Conservation (phyloP, 2,797 vertebrate species). For the Channallabes apus region DNA sequence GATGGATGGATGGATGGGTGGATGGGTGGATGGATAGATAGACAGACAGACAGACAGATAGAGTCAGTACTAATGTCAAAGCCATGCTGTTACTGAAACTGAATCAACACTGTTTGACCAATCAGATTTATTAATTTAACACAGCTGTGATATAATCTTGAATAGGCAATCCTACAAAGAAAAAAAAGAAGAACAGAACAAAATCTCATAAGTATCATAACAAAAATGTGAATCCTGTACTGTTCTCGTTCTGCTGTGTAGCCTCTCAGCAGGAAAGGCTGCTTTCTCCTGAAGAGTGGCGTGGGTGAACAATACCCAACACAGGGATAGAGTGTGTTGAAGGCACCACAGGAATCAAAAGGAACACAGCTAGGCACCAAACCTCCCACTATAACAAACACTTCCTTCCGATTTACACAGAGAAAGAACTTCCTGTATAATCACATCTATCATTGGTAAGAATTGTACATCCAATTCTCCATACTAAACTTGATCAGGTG, state of each 20-base stretch:
- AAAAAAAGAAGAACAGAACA: slow-evolving; percentile 28
- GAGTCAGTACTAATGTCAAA: neutral
- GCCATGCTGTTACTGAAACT: neutral
- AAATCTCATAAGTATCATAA: slow-evolving; percentile 26
- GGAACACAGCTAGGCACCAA: slow-evolving; percentile 42
- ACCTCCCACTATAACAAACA: slow-evolving; percentile 53
- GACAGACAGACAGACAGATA: too few species aligned
- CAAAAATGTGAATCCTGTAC: slow-evolving; percentile 38
- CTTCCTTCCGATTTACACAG: slow-evolving; percentile 46
- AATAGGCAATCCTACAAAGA: slow-evolving; percentile 38
- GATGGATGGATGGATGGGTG: too few species aligned
- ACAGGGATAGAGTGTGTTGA: slow-evolving; percentile 44
- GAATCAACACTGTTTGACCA: neutral
- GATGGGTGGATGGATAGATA: too few species aligned
- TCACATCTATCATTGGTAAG: slow-evolving; percentile 3
- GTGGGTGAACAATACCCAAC: slow-evolving; percentile 55
- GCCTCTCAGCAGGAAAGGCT: slow-evolving; percentile 47
- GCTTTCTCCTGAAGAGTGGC: slow-evolving; percentile 45
- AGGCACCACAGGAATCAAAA: slow-evolving; percentile 54
- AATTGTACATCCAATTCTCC: neutral
- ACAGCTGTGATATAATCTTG: neutral
- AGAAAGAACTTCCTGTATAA: slow-evolving; percentile 36
- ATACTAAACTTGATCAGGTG: neutral
- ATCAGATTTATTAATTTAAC: neutral
- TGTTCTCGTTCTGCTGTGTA: slow-evolving; percentile 37